Base-by-base conservation (phyloP, 2,888 invertebrate species). In the Baronia brevicornis region DNA sequence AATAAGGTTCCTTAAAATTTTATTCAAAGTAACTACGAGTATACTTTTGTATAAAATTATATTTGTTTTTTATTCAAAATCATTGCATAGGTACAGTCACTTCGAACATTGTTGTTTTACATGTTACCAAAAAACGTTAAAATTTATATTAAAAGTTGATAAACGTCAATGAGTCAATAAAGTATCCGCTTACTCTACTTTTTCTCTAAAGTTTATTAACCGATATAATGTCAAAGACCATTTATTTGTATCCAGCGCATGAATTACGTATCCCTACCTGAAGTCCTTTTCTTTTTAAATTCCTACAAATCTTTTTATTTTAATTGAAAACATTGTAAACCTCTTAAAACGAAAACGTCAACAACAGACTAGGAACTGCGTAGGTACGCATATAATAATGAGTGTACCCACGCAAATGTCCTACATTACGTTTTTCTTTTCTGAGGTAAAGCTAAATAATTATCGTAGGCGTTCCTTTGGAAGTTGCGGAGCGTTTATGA, bases 401-500 rank as follows among this genome's bases (percentile, higher is more conserved):
- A 39, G 49, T 67, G 79, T 80, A 79, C 62, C 78, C 79, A 55
- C 70, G 77, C 75, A 58, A 50, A 55, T 59, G 63, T 69, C 59
- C 58, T 41, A 18, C 50, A 41, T 45, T 28, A 70, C 64, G 78
- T 79, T 80, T 78, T 67, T 65, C 65, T 65, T 60, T 63, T 84
- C 40, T 42, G 64, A 75, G 70, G 60, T 52, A 40, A 33, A 39
- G 45, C 46, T 44, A 46, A 46, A 30, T 43, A 49, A 54, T 67
- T 64, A 71, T 68, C 66, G 54, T 62, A 71, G 62, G 51, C 71
- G 69, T 59, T 68, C 72, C 69, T 58, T 67, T 66, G 80, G 82
- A 82, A 84, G 82, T 84, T 84, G 82, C 78, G 70, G 74, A 64
- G 51, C 69, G 77, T 43, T 64, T 73, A 57, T 55, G 63, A 62